A percentile compares a stretch with the other conserved stretches of the same genome.
Conservation (phyloP, 2,113 vertebrate genomes). For the Zapus hudsonius region DNA sequence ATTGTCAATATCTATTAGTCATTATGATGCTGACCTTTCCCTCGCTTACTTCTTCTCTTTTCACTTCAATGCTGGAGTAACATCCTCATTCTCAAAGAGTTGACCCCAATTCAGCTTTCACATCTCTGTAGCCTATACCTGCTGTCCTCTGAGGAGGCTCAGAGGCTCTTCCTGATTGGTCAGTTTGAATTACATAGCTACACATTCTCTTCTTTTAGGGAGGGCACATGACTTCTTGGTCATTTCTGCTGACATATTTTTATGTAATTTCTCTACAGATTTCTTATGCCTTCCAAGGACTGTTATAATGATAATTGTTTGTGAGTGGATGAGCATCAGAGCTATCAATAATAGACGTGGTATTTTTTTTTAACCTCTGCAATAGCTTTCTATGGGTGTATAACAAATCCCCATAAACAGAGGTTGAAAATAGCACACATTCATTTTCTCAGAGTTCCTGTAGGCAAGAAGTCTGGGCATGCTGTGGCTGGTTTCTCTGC, state of each 20-base stretch:
- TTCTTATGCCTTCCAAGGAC: background rate
- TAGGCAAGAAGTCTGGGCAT: background rate
- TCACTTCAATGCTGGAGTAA: background rate
- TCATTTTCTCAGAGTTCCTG: background rate
- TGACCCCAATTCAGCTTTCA: background rate
- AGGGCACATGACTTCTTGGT: background rate
- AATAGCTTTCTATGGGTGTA: background rate
- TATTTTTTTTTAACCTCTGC: constrained; percentile 2
- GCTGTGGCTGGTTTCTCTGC: background rate
- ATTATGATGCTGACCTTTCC: background rate
- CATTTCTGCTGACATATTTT: background rate
- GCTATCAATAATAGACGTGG: background rate
- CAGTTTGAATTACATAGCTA: background rate
- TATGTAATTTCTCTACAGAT: background rate
- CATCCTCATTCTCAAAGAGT: background rate
- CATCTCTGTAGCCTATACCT: background rate
- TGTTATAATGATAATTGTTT: background rate
- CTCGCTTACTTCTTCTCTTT: no score
- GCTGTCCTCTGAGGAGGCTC: background rate
- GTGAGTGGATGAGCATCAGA: background rate
- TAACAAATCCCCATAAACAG: background rate
- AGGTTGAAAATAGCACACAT: background rate
- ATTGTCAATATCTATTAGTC: background rate
- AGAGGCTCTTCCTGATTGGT: background rate
- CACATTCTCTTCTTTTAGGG: background rate